phyloP scores from a whole-genome alignment of 2,113 vertebrate species.

The Pagrus major region DNA sequence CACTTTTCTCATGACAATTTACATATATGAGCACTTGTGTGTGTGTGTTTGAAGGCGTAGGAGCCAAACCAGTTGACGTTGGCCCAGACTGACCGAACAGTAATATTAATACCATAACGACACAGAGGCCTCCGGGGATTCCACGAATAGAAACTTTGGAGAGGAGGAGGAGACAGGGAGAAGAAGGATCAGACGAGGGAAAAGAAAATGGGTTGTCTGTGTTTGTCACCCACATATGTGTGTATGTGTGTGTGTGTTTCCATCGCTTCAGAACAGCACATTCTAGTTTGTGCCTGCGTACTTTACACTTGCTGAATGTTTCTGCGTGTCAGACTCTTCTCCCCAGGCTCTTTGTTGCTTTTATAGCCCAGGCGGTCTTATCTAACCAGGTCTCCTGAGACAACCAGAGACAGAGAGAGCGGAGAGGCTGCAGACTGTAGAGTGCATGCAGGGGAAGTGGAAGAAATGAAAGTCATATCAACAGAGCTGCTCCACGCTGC shows the following conservation, averaged over 20 bases:
- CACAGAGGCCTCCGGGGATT: conserved; percentile 53
- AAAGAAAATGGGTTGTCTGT: conserved; percentile 67
- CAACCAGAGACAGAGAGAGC: conserved; percentile 27
- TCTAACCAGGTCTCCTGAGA: conserved; percentile 74
- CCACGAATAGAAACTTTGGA: conserved; percentile 64
- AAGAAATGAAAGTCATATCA: conserved; percentile 49
- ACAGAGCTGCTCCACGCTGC: conserved; percentile 11
- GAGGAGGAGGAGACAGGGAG: conserved; percentile 37
- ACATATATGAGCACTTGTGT: background rate
- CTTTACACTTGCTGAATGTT: conserved; percentile 64
- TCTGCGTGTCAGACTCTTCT: conserved; percentile 56
- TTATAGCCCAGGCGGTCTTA: conserved; percentile 71
- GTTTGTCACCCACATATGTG: conserved; percentile 57
- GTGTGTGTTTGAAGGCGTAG: background rate
- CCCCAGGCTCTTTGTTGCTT: conserved; percentile 68
- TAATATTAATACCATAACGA: conserved; percentile 44
- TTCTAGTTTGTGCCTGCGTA: conserved; percentile 38
- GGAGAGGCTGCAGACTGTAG: conserved; percentile 39
- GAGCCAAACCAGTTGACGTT: conserved; percentile 8
- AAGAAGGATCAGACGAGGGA: conserved; percentile 49
- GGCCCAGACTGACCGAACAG: conserved; percentile 39
- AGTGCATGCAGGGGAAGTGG: conserved; percentile 35
- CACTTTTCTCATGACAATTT: conserved; percentile 22
- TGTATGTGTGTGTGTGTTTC: conserved; percentile 37
- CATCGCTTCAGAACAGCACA: conserved; percentile 41